Evolutionary conservation across 23 tunicate species (phyloP), one percentile per base, ranked within the genome.

Genomic region (Diplosoma virens): DNA sequence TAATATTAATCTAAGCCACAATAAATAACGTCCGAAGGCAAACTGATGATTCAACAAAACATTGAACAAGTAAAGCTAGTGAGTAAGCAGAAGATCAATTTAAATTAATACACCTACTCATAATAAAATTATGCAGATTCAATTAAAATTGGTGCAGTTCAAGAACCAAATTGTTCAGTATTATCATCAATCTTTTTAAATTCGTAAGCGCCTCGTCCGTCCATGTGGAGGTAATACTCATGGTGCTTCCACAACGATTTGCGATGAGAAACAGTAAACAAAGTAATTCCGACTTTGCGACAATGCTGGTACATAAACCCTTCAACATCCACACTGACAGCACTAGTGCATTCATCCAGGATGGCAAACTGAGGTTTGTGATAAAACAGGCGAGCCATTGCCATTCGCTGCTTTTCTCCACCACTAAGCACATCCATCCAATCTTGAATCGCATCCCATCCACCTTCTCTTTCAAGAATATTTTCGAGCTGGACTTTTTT

Each of bases 401-500:
- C 97, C 83, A 90, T 77, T 32, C 97, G 54, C 32, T 90, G 97
- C 58, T 90, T 90, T 55, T 90, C 97, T 29, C 97, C 97, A 4
- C 97, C 97, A 84, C 97, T 90, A 35, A 90, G 60, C 30, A 90
- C 97, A 79, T 90, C 97, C 97, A 90, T 90, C 97, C 97, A 90
- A 61, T 90, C 97, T 74, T 90, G 87, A 16, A 90, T 73, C 0
- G 86, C 36, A 66, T 90, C 85, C 97, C 97, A 90, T 22, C 97
- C 97, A 24, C 97, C 97, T 64, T 90, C 86, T 22, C 87, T 37
- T 27, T 79, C 87, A 37, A 90, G 53, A 18, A 90, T 84, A 37
- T 84, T 81, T 33, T 66, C 90, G n/a, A 90, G 73, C 47, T 84
- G 89, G n/a, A 90, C 97, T 33, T 82, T 79, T 32, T 72, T 65